Evolutionary conservation across 2,888 invertebrate species (phyloP).

Genomic region (Gnatocerus cornutus): DNA sequence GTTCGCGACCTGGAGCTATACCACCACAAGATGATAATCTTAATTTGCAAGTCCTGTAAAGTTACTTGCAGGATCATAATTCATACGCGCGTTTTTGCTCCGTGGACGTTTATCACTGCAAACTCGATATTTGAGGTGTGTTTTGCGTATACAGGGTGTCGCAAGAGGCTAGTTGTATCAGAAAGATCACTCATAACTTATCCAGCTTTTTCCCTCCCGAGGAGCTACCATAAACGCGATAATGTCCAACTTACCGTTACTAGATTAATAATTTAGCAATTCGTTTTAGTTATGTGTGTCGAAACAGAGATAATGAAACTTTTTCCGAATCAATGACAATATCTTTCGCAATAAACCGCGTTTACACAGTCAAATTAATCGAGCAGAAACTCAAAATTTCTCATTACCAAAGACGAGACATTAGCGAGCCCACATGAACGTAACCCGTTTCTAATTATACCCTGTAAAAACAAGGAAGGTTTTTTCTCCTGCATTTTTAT

Average conservation of each 20-base stretch:
- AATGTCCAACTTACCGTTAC: constrained; percentile 6
- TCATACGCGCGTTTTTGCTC: neutral
- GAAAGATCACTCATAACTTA: neutral
- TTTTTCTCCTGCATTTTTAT: constrained; percentile 47
- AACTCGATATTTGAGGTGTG: constrained; percentile 5
- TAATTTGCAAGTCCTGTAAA: constrained; percentile 5
- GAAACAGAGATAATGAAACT: neutral
- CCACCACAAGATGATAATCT: constrained; percentile 11
- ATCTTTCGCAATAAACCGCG: neutral
- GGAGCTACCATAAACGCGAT: constrained; percentile 9
- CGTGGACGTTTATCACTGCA: neutral
- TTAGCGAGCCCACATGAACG: constrained; percentile 35
- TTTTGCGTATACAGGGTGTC: constrained; percentile 2
- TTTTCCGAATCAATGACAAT: neutral
- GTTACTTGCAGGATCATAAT: neutral
- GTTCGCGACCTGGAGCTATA: constrained; percentile 7
- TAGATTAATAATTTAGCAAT: constrained; percentile 8
- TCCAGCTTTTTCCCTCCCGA: constrained; percentile 7
- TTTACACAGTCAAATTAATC: constrained; percentile 12
- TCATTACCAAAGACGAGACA: constrained; percentile 18
- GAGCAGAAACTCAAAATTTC: constrained; percentile 22
- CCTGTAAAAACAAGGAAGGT: constrained; percentile 36
- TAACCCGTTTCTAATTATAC: constrained; percentile 41
- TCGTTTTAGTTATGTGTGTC: constrained; percentile 3
- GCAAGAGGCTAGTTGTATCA: constrained; percentile 1